Conservation (phyloP, 2,113 vertebrate genomes). For the Kryptolebias marmoratus region DNA sequence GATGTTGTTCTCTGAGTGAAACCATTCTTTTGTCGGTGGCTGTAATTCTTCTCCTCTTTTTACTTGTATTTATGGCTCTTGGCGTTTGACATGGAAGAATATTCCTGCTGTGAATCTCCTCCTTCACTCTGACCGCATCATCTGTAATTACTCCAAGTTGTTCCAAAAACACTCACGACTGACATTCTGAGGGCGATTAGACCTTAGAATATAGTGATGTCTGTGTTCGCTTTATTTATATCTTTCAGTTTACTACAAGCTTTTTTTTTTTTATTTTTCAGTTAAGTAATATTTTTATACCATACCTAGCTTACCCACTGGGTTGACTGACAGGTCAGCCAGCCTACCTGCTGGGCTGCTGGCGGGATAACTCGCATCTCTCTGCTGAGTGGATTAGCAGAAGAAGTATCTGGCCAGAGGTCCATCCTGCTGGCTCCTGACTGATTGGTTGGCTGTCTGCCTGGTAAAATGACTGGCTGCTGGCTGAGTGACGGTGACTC, state of each 20-base stretch:
- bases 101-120: conserved; percentile 18
- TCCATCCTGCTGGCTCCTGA: conserved; percentile 26
- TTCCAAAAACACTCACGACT: conserved; percentile 44
- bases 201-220: conserved; percentile 14
- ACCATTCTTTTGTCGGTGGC: neutral
- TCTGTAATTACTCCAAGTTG: conserved; percentile 51
- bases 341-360: conserved; percentile 25
- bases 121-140: conserved; percentile 11
- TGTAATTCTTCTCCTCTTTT: neutral
- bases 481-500: conserved; percentile 48
- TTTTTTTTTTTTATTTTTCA: neutral
- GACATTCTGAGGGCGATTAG: conserved; percentile 32
- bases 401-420: conserved; percentile 23
- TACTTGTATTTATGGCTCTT: neutral
- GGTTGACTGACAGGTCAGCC: conserved; percentile 23
- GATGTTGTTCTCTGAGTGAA: neutral
- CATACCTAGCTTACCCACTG: neutral
- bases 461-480: conserved; percentile 41
- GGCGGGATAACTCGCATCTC: neutral
- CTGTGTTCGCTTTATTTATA: neutral
- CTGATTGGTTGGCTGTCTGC: conserved; percentile 40
- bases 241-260: neutral
- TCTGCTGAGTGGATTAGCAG: conserved; percentile 57
- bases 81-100: conserved; percentile 5
- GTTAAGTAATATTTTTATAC: neutral